These are phyloP conservation scores for Pseudomyrmex cubaensis DNA, from an alignment of 1,140 invertebrate genomes.

Conservation along the genomic window DNA sequence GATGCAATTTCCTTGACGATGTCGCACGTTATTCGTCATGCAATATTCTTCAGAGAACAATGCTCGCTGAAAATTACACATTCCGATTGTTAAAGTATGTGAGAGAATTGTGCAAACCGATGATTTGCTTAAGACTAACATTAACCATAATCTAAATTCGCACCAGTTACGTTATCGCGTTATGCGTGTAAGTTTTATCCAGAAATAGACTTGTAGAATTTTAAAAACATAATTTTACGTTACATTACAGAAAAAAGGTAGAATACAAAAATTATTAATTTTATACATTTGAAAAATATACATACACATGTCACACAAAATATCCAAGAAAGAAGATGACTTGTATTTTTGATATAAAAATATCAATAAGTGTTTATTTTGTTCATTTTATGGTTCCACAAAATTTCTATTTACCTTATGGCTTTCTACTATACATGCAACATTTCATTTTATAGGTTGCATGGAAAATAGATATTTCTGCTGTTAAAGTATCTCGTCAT, in stretches of 20 bases:
- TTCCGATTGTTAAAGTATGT: slow-evolving; percentile 76
- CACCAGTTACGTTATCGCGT: neutral
- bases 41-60: slow-evolving; percentile 64
- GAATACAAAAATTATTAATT: neutral
- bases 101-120: slow-evolving; percentile 21
- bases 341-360: slow-evolving; percentile 13
- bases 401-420: neutral
- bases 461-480: slow-evolving; percentile 18
- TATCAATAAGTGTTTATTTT: slow-evolving; percentile 5
- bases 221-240: neutral
- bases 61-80: slow-evolving; percentile 74
- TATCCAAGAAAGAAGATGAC: neutral
- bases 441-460: slow-evolving; percentile 5
- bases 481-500: neutral
- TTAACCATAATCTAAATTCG: neutral
- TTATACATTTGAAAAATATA: too few species aligned
- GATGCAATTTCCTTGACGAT: slow-evolving; percentile 76
- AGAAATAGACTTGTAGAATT: neutral
- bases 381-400: slow-evolving; percentile 16
- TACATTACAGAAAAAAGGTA: neutral
- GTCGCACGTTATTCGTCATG: slow-evolving; percentile 75
- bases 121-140: neutral
- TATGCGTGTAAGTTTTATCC: too few species aligned
- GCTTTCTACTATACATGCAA: slow-evolving; percentile 8
- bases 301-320: neutral